A percentile compares a stretch with the other conserved stretches of the same genome.
Conservation (phyloP, 2,113 vertebrate species). For the Trachemys scripta region DNA sequence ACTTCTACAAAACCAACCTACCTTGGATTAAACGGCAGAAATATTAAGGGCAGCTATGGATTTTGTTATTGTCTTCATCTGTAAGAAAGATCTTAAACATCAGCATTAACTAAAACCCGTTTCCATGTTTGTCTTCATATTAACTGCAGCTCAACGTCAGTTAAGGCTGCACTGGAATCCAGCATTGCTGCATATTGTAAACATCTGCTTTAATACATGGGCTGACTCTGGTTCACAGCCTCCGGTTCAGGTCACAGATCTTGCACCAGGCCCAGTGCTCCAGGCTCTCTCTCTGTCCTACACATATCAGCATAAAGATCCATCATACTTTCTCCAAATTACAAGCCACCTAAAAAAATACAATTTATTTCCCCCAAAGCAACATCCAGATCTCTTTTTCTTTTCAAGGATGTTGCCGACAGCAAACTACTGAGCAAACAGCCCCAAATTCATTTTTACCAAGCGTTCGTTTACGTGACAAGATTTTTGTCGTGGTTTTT, state of each 20-base stretch:
- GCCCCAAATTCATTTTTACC: not conserved
- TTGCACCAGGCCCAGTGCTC: not conserved
- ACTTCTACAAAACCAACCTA: not conserved
- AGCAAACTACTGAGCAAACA: accelerated
- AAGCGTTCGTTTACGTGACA: not conserved
- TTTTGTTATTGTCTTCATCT: not conserved
- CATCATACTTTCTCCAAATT: accelerated
- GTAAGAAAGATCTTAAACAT: not conserved
- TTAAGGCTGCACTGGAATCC: not conserved
- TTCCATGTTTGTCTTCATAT: not conserved
- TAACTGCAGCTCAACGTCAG: not conserved
- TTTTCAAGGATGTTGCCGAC: accelerated
- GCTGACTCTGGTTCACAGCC: not conserved
- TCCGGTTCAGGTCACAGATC: not conserved
- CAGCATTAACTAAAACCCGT: not conserved
- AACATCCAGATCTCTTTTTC: not conserved
- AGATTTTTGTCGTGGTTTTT: not conserved
- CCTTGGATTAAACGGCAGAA: not conserved
- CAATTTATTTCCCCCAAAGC: not conserved
- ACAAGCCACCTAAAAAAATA: not conserved
- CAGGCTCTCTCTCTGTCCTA: not conserved
- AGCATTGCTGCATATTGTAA: not conserved
- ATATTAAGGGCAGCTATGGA: not conserved
- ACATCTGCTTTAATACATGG: not conserved
- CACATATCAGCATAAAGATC: not conserved